Percentiles rank a stretch among this genome's conserved stretches.
These are phyloP conservation scores for Megastigmus dorsalis DNA, from an alignment of 2,888 invertebrate genomes.

Conservation along the genomic window DNA sequence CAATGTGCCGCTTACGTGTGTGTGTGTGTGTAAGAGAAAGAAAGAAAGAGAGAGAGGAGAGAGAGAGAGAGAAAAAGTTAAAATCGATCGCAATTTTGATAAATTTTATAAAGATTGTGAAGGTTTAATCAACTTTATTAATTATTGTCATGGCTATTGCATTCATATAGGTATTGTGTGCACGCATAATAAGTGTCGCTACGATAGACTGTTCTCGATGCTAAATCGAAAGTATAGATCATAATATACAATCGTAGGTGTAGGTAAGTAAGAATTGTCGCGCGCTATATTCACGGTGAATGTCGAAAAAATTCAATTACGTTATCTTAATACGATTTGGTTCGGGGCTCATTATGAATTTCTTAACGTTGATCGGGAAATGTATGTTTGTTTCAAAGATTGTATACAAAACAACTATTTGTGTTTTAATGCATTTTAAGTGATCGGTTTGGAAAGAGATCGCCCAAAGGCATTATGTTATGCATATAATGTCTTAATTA, in stretches of 20 bases:
- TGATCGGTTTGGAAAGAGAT: no score
- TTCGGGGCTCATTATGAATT: neutral
- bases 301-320: conserved; percentile 15
- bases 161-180: no score
- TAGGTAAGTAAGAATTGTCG: neutral
- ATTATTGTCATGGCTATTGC: conserved; percentile 25
- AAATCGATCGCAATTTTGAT: conserved; percentile 38
- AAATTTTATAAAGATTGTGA: conserved; percentile 14
- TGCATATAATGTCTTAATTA: no score
- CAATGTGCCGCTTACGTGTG: neutral
- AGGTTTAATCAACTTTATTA: conserved; percentile 37
- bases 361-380: neutral
- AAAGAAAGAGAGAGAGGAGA: no score
- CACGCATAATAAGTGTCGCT: no score
- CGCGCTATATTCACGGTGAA: no score
- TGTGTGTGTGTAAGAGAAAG: no score
- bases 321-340: neutral
- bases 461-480: no score
- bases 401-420: no score
- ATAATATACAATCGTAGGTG: no score
- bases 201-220: neutral
- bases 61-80: no score
- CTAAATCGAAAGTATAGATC: neutral
- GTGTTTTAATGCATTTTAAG: no score
- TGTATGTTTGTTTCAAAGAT: neutral